Evolutionary conservation across 2,797 vertebrate species (phyloP).

Genomic region (Melanotaenia nigrans): DNA sequence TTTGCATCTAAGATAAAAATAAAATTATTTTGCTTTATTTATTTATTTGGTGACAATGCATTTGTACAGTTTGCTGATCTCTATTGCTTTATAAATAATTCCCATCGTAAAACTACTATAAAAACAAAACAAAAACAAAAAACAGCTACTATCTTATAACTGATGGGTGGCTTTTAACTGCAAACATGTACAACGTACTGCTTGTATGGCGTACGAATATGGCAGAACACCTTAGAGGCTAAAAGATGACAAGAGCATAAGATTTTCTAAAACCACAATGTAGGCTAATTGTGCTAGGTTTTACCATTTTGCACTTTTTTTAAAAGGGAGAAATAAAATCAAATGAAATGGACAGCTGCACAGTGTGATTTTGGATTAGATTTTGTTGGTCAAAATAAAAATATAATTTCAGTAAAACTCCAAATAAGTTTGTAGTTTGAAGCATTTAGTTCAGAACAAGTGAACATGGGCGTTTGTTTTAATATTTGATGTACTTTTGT

Average conservation of each 20-base stretch:
- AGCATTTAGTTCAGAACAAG: constrained; percentile 7
- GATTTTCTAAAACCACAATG: background rate
- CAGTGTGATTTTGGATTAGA: background rate
- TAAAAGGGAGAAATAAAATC: background rate
- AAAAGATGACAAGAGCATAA: background rate
- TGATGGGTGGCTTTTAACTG: too few species aligned
- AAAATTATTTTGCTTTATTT: background rate
- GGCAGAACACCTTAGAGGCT: background rate
- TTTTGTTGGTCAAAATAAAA: background rate
- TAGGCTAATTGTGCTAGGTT: background rate
- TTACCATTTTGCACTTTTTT: background rate
- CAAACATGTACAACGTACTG: background rate
- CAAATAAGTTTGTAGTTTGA: background rate
- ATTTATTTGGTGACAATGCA: background rate
- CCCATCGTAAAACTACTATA: background rate
- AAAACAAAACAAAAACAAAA: background rate
- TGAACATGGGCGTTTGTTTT: constrained; percentile 6
- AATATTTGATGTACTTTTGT: constrained; percentile 31
- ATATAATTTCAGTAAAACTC: background rate
- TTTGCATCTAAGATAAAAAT: background rate
- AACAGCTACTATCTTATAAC: too few species aligned
- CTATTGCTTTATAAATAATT: background rate
- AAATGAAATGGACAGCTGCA: background rate
- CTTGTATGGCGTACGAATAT: background rate
- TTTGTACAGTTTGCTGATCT: background rate